Percentiles rank a stretch among this genome's conserved stretches.
Conservation (phyloP, 2,888 invertebrate genomes). For the Urechis unicinctus region DNA sequence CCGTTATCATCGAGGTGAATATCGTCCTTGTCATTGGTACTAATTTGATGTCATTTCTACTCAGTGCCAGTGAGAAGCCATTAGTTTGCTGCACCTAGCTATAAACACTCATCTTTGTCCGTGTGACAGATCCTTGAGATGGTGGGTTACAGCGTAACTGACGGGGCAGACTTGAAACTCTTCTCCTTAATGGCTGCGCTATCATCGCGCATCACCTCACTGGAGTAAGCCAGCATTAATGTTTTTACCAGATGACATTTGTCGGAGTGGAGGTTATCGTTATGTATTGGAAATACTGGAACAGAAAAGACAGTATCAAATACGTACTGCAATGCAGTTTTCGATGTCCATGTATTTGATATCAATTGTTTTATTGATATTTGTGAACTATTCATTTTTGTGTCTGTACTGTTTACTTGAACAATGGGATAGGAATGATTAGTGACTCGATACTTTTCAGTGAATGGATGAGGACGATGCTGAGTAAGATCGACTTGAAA, state of each 20-base stretch:
- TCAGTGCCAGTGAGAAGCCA: too few species aligned
- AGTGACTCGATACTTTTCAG: slow-evolving; percentile 20
- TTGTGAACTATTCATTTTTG: background rate
- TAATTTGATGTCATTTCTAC: too few species aligned
- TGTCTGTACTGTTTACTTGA: background rate
- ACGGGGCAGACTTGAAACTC: slow-evolving; percentile 41
- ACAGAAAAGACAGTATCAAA: too few species aligned
- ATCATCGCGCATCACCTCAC: slow-evolving; percentile 36
- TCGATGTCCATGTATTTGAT: background rate
- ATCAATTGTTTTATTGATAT: background rate
- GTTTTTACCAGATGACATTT: too few species aligned
- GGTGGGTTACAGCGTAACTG: slow-evolving; percentile 34
- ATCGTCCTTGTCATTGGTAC: too few species aligned
- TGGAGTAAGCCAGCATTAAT: slow-evolving; percentile 36
- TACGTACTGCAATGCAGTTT: too few species aligned
- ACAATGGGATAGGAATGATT: background rate
- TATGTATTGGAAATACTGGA: too few species aligned
- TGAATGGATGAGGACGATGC: slow-evolving; percentile 40
- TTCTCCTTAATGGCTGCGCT: slow-evolving; percentile 44
- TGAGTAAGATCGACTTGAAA: slow-evolving; percentile 36
- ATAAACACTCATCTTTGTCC: too few species aligned
- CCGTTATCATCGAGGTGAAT: too few species aligned
- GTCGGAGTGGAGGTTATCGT: too few species aligned
- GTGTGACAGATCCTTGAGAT: slow-evolving; percentile 35
- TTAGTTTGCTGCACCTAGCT: too few species aligned